Conservation (phyloP, 2,888 invertebrate genomes). For the Stenolophus ochropezus region DNA sequence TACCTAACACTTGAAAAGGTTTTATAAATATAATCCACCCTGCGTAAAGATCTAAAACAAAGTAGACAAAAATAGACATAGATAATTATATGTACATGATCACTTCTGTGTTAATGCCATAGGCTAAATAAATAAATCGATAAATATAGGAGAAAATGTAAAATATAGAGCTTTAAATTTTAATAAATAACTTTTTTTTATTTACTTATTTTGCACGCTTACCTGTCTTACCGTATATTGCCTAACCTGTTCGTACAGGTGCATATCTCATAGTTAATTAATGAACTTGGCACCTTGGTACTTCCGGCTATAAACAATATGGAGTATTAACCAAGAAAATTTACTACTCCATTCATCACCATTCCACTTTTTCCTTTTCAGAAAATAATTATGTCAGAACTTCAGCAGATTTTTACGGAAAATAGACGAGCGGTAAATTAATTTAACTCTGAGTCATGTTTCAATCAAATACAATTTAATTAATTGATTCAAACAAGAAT, state of each 20-base stretch:
- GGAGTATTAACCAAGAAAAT: slow-evolving; percentile 26
- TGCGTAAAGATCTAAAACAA: too few species aligned
- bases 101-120: too few species aligned
- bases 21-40: too few species aligned
- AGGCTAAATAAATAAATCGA: too few species aligned
- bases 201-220: too few species aligned
- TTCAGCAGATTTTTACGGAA: not conserved
- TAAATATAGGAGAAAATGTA: too few species aligned
- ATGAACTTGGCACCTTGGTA: slow-evolving; percentile 19
- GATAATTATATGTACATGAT: too few species aligned
- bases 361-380: not conserved
- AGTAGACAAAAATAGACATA: too few species aligned
- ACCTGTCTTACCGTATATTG: not conserved
- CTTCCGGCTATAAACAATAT: not conserved
- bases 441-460: not conserved
- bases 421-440: not conserved
- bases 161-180: too few species aligned
- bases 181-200: too few species aligned
- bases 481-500: not conserved
- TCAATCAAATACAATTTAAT: not conserved
- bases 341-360: slow-evolving; percentile 28
- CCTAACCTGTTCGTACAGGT: not conserved
- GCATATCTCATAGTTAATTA: slow-evolving; percentile 43
- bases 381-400: not conserved
- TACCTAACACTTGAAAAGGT: too few species aligned